Evolutionary conservation across 2,797 vertebrate species (phyloP), one percentile per base, ranked within the genome.

Genomic region (Echeneis naucrates): DNA sequence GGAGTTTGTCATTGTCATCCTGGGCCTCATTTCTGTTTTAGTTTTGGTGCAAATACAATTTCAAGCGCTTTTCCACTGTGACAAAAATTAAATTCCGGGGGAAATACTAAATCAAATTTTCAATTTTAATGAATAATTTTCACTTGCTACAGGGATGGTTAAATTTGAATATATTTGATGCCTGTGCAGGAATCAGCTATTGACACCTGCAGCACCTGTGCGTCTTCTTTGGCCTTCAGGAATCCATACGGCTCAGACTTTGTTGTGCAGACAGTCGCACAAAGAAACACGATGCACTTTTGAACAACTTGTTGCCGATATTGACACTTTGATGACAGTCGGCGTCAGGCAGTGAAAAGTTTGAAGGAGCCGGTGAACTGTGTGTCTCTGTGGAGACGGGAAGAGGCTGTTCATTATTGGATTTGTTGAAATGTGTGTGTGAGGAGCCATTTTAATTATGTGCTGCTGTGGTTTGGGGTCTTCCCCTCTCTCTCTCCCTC

Each of bases 361-460:
- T 87, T 77, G 72, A 77, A 81, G 78, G 62, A 86, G 70, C 78
- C 63, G 79, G 70, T 83, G 86, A 85, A 83, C 77, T 77, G 76
- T 78, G 77, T 19, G 78, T 84, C 87, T 84, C 90, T 6, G 75
- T 16, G 85, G 89, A 88, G 82, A 64, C 42, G 27, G 63, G 23
- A 27, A 53, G 75, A 77, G 76, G 71, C 82, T 83, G 83, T 88
- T 89, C 86, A 87, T 92, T 88, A 90, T 88, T 90, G 83, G 78
- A 80, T 88, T 87, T 87, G 89, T 84, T 81, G 84, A 84, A 88
- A 87, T 84, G 82, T 88, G 84, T 83, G 85, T 86, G 86, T 78
- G 84, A 83, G 88, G 81, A 91, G 83, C 72, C 82, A 85, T 91
- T 90, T 92, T 89, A 92, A 92, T 92, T 85, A 91, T 88, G 86